These are phyloP conservation scores for Heliconius hortense DNA, from an alignment of 2,888 invertebrate species.

Conservation along the genomic window DNA sequence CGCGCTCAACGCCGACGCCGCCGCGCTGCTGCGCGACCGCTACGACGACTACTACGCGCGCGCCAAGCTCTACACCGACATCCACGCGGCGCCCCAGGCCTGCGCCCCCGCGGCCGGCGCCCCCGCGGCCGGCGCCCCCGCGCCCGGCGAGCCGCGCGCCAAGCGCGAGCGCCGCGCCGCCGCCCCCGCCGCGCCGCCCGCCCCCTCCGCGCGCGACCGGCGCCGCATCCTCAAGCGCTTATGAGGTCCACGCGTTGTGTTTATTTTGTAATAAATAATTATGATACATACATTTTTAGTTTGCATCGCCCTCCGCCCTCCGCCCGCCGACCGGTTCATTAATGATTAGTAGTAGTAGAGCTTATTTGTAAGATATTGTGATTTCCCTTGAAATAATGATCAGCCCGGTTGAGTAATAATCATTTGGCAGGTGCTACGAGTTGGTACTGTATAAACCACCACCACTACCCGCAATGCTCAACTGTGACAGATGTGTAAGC, in stretches of 20 bases:
- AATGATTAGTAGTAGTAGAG: background rate
- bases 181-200: slow-evolving; percentile 87
- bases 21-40: slow-evolving; percentile 94
- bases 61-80: slow-evolving; percentile 73
- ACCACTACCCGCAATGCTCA: background rate
- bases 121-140: slow-evolving; percentile 23
- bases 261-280: slow-evolving; percentile 46
- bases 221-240: slow-evolving; percentile 66
- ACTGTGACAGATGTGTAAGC: background rate
- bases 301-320: background rate
- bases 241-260: slow-evolving; percentile 51
- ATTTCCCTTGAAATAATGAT: background rate
- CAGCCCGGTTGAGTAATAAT: background rate
- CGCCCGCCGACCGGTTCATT: background rate
- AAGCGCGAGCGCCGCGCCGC: slow-evolving; percentile 85
- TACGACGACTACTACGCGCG: slow-evolving; percentile 93
- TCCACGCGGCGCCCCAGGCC: slow-evolving; percentile 70
- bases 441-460: background rate
- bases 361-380: background rate
- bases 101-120: slow-evolving; percentile 50
- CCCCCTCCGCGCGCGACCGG: slow-evolving; percentile 82
- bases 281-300: slow-evolving; percentile 29
- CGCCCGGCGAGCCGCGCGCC: slow-evolving; percentile 35
- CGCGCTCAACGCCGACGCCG: slow-evolving; percentile 98
- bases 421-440: background rate